A percentile compares a stretch with the other conserved stretches of the same genome.
Evolutionary conservation across 1,140 invertebrate genomes (phyloP).

Genomic region (Caenorhabditis brenneri): DNA sequence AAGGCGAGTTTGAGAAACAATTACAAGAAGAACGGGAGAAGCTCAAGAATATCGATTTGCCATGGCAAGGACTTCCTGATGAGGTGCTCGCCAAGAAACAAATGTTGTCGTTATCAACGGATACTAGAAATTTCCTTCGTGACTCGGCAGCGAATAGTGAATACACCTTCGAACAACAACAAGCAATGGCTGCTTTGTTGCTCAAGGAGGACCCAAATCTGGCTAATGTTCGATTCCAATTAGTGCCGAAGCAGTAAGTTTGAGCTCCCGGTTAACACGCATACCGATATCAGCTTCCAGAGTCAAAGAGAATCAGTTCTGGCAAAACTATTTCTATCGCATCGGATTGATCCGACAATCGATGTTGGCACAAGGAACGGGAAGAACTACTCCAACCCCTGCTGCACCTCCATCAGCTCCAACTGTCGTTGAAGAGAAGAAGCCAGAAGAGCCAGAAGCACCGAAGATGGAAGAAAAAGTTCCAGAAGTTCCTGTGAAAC

Average conservation of each 20-base stretch:
- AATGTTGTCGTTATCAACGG: constrained; percentile 63
- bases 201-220: constrained; percentile 92
- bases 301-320: constrained; percentile 96
- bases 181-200: constrained; percentile 87
- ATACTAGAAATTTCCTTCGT: constrained; percentile 93
- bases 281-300: constrained; percentile 74
- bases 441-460: neutral
- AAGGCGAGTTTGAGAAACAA: constrained; percentile 57
- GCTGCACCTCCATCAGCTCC: neutral
- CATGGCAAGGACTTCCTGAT: constrained; percentile 62
- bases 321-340: constrained; percentile 99
- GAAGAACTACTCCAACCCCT: neutral
- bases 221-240: constrained; percentile 95
- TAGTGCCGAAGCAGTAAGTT: constrained; percentile 89
- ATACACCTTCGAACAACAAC: constrained; percentile 88
- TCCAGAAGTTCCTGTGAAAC: constrained; percentile 15
- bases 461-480: constrained; percentile 14
- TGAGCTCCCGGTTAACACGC: neutral
- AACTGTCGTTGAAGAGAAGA: constrained; percentile 57
- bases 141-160: constrained; percentile 86
- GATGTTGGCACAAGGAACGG: constrained; percentile 31
- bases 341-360: constrained; percentile 96
- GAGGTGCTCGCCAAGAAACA: constrained; percentile 60
- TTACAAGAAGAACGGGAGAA: constrained; percentile 56
- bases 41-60: constrained; percentile 36